phyloP scores from a whole-genome alignment of 2,888 invertebrate genomes.

The Acleris sparsana region DNA sequence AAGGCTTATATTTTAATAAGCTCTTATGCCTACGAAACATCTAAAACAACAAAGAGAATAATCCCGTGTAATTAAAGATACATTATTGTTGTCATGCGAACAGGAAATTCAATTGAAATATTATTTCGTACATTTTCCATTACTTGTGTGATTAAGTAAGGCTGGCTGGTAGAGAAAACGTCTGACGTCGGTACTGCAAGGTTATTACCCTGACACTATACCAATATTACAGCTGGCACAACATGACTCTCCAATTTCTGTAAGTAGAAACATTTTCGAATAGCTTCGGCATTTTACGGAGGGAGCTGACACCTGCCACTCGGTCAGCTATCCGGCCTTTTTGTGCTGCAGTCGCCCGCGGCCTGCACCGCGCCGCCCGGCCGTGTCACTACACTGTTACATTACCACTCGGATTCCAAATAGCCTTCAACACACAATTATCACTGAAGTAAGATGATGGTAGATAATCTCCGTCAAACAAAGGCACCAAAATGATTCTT shows the following conservation, averaged over 20 bases:
- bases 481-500: conserved; percentile 30
- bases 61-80: not conserved
- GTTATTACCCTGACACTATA: conserved; percentile 13
- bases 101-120: not conserved
- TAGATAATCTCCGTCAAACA: conserved; percentile 6
- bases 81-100: not conserved
- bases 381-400: conserved; percentile 1
- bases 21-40: no score
- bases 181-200: conserved; percentile 8
- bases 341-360: conserved; percentile 38
- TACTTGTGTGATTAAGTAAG: conserved; percentile 2
- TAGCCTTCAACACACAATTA: not conserved
- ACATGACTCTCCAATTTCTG: conserved; percentile 20
- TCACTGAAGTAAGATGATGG: not conserved
- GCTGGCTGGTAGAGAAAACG: not conserved
- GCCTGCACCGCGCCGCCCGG: conserved; percentile 27
- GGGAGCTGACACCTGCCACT: conserved; percentile 48
- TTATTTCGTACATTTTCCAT: not conserved
- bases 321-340: conserved; percentile 42
- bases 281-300: conserved; percentile 40
- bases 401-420: not conserved
- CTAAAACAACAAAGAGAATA: not conserved
- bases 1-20: no score
- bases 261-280: conserved; percentile 16
- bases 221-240: conserved; percentile 13